Evolutionary conservation across 1,140 invertebrate species (phyloP).

Genomic region (Maniola jurtina): DNA sequence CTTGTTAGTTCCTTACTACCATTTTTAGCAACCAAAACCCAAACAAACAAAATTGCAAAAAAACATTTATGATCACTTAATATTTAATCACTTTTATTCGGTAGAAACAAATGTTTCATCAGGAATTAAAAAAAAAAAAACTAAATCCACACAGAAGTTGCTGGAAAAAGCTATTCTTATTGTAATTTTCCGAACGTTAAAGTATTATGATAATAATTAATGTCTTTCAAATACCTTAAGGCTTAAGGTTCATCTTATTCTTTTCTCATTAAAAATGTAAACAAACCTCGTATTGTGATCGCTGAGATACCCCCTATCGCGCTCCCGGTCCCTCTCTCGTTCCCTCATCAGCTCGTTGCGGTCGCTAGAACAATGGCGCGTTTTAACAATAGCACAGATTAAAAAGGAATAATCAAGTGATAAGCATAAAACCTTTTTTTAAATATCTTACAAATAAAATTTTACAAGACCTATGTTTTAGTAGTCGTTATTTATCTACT

Average conservation of each 20-base stretch:
- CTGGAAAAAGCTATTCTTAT: no score
- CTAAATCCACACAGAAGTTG: neutral
- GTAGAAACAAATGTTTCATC: no score
- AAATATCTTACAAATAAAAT: neutral
- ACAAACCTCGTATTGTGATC: slow-evolving; percentile 89
- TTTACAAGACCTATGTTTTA: neutral
- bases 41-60: no score
- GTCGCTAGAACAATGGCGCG: slow-evolving; percentile 80
- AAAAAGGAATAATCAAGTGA: slow-evolving; percentile 33
- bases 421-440: slow-evolving; percentile 11
- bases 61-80: no score
- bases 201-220: no score
- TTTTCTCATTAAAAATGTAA: slow-evolving; percentile 1
- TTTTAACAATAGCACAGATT: slow-evolving; percentile 42
- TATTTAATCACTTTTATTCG: no score
- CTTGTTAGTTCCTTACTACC: no score
- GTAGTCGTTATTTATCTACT: no score
- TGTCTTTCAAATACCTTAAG: no score
- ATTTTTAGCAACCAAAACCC: no score
- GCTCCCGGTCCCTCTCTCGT: slow-evolving; percentile 83
- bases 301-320: slow-evolving; percentile 90
- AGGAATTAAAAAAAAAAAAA: no score
- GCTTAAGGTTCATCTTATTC: neutral
- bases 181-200: no score
- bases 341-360: slow-evolving; percentile 88